Evolutionary conservation across 2,113 vertebrate species (phyloP).

Genomic region (Antechinus stuartii): DNA sequence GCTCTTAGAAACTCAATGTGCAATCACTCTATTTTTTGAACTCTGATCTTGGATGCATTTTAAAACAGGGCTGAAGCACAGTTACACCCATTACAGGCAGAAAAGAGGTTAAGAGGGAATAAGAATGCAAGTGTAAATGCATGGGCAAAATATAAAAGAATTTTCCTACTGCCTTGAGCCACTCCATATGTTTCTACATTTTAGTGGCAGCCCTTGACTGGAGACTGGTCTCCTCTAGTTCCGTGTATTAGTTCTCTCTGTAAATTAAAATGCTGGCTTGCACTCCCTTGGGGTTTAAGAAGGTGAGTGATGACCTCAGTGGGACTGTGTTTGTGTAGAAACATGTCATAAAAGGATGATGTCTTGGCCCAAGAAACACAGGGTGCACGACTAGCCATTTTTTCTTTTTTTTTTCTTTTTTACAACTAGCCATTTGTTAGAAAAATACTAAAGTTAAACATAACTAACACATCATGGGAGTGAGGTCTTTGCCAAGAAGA

Average conservation of each 20-base stretch:
- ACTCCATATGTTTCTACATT: slow-evolving; percentile 81
- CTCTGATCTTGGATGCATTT: background rate
- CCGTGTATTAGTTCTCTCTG: slow-evolving; percentile 68
- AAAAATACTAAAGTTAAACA: slow-evolving; percentile 83
- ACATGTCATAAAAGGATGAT: slow-evolving; percentile 86
- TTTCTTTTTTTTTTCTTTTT: too few relatives aligned
- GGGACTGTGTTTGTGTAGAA: slow-evolving; percentile 86
- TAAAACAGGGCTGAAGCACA: background rate
- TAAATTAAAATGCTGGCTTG: slow-evolving; percentile 76
- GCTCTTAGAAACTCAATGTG: background rate
- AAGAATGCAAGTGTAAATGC: slow-evolving; percentile 43
- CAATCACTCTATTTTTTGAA: background rate
- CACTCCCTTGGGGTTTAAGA: slow-evolving; percentile 75
- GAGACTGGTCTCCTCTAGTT: slow-evolving; percentile 50
- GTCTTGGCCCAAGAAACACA: slow-evolving; percentile 82
- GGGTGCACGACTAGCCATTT: slow-evolving; percentile 84
- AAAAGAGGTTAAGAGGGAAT: slow-evolving; percentile 64
- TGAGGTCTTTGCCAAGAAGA: slow-evolving; percentile 83
- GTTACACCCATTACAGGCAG: slow-evolving; percentile 22
- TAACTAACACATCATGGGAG: slow-evolving; percentile 81
- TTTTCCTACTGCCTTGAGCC: slow-evolving; percentile 75
- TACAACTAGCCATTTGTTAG: slow-evolving; percentile 83
- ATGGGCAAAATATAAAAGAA: slow-evolving; percentile 69
- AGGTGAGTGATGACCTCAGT: slow-evolving; percentile 86
- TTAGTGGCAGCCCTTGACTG: slow-evolving; percentile 76